Conservation (phyloP, 2,888 invertebrate species). For the Endotricha flammealis region DNA sequence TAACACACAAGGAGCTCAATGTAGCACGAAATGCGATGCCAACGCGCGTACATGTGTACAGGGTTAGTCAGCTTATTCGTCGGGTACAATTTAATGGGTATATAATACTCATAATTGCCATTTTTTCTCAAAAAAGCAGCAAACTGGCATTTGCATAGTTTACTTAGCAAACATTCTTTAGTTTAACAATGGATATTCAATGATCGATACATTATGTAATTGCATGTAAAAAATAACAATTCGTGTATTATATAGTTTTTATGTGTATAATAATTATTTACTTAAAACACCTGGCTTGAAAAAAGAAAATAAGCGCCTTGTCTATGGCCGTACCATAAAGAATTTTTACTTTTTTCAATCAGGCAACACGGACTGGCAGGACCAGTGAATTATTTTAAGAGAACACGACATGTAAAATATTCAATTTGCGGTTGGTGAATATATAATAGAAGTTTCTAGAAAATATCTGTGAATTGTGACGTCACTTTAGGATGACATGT, state of each 20-base stretch:
- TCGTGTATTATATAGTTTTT: conserved; percentile 57
- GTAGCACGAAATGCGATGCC: too few species aligned
- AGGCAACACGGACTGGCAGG: conserved; percentile 1
- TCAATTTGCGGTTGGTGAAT: too few species aligned
- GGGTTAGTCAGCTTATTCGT: too few species aligned
- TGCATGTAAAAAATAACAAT: conserved; percentile 43
- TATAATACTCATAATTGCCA: neutral
- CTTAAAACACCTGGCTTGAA: conserved; percentile 11
- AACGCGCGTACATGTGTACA: too few species aligned
- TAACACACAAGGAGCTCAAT: too few species aligned
- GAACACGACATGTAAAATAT: too few species aligned
- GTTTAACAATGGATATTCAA: conserved; percentile 12
- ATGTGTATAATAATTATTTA: conserved; percentile 42
- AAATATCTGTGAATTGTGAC: too few species aligned
- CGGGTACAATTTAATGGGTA: neutral
- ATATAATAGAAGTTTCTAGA: too few species aligned
- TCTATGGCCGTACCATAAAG: neutral
- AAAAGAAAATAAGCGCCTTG: neutral
- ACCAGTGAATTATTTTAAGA: too few species aligned
- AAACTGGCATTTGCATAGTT: conserved; percentile 20
- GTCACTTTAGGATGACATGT: too few species aligned
- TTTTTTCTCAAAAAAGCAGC: neutral
- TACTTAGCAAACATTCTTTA: conserved; percentile 27
- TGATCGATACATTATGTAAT: conserved; percentile 18
- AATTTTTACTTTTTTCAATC: conserved; percentile 3